Evolutionary conservation across 2,888 invertebrate species (phyloP), one percentile per base, ranked within the genome.

Genomic region (Caenorhabditis imperialis): DNA sequence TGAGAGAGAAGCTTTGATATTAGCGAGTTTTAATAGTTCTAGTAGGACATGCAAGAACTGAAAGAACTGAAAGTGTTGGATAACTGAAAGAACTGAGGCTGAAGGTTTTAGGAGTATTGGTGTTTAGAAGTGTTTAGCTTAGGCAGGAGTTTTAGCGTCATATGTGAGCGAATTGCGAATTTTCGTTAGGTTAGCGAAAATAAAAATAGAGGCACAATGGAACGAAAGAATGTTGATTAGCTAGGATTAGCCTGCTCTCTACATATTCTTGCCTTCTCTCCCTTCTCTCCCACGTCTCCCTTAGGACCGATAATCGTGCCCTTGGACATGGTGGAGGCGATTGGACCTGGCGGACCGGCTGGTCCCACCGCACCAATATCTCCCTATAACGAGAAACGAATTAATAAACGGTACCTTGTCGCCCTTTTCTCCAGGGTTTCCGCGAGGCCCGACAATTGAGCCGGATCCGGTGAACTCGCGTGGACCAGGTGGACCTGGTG

Each of bases 281-380:
- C 95, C 79, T 91, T 91, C 1, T 88, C 81, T 27, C 95, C 95
- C 27, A 94, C 93, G 44, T 78, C 75, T 70, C 87, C 87, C 69
- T 81, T 79, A 35, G 87, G 87, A 55, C 87, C 87, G 51, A 86
- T 80, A 69, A 85, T 84, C 65, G 85, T 79, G 58, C 87, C 86
- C 70, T 86, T 88, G 62, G 82, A 65, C 65, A 81, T 81, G 55
- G 81, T 82, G 53, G 62, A 77, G 30, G 85, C 80, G 35, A 75
- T 72, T 37, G 85, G 84, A 44, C 86, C 86, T 25, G 86, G 86
- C 37, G 79, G 81, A 54, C 88, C 88, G 44, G 81, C 84, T 27
- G 81, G 83, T 58, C 86, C 86, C 40, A 73, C 57, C 30, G 69
- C 76, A 53, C 87, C 87, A 70, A 72, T 80, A 69, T 87, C 85